Percentiles rank a stretch among this genome's conserved stretches.
Evolutionary conservation across 2,888 invertebrate species (phyloP).

Genomic region (Himalopsyche kuldschensis): DNA sequence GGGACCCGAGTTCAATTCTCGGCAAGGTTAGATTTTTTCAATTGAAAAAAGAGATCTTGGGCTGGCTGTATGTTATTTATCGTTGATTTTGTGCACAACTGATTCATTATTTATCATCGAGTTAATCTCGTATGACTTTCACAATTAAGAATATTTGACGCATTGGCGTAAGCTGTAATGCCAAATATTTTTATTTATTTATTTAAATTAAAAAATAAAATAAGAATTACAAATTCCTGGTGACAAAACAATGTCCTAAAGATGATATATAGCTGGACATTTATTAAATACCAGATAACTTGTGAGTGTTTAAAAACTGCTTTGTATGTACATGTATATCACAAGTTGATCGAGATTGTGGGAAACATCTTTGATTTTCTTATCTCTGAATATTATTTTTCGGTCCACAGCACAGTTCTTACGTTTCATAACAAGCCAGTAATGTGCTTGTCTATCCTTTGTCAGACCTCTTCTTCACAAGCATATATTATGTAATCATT

Average conservation of each 20-base stretch:
- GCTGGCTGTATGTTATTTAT: too few relatives aligned
- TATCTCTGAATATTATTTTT: slow-evolving; percentile 22
- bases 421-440: slow-evolving; percentile 19
- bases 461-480: slow-evolving; percentile 8
- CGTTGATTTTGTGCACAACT: too few relatives aligned
- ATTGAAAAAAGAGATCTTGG: too few relatives aligned
- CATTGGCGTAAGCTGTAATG: too few relatives aligned
- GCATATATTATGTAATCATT: neutral
- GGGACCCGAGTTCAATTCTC: too few relatives aligned
- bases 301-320: neutral
- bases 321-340: neutral
- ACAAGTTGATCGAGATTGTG: neutral
- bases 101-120: too few relatives aligned
- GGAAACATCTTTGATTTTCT: neutral
- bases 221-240: too few relatives aligned
- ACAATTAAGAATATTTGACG: too few relatives aligned
- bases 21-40: too few relatives aligned
- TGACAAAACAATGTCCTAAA: neutral
- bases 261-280: neutral
- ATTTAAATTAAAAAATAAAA: neutral
- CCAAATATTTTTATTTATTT: too few relatives aligned
- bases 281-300: neutral
- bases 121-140: too few relatives aligned
- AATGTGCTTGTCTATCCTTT: slow-evolving; percentile 27
- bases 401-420: slow-evolving; percentile 14